phyloP scores from a whole-genome alignment of 2,888 invertebrate genomes.

The Hyposoter dolosus region DNA sequence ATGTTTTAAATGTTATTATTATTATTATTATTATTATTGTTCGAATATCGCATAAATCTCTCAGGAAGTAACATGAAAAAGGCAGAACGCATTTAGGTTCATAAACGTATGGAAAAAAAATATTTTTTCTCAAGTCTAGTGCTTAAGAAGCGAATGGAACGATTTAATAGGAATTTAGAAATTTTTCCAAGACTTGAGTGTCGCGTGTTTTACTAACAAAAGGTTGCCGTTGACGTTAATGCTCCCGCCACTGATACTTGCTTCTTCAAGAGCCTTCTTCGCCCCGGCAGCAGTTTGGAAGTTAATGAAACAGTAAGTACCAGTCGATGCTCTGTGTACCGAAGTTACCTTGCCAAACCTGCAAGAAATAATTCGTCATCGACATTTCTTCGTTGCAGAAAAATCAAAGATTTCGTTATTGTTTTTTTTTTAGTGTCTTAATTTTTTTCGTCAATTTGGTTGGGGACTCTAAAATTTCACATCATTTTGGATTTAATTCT shows the following conservation, averaged over 20 bases:
- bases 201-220: slow-evolving; percentile 46
- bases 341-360: slow-evolving; percentile 66
- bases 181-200: slow-evolving; percentile 6
- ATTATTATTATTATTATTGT: slow-evolving; percentile 1
- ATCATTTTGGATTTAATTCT: not conserved
- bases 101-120: not conserved
- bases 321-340: slow-evolving; percentile 20
- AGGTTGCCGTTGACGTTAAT: slow-evolving; percentile 52
- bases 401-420: too few relatives aligned
- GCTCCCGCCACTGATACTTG: slow-evolving; percentile 19
- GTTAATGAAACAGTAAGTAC: slow-evolving; percentile 65
- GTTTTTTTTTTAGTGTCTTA: not conserved
- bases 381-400: not conserved
- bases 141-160: not conserved
- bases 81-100: not conserved
- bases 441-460: not conserved
- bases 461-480: not conserved
- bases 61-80: not conserved
- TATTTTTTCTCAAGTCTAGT: not conserved
- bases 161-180: not conserved
- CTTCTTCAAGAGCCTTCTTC: slow-evolving; percentile 59
- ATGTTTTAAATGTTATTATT: too few relatives aligned
- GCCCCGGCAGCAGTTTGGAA: slow-evolving; percentile 47
- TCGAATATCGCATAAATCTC: not conserved
- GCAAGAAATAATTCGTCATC: not conserved